These are phyloP conservation scores for Hypocryptadius cinnamomeus DNA, from an alignment of 2,113 vertebrate species.

Conservation along the genomic window DNA sequence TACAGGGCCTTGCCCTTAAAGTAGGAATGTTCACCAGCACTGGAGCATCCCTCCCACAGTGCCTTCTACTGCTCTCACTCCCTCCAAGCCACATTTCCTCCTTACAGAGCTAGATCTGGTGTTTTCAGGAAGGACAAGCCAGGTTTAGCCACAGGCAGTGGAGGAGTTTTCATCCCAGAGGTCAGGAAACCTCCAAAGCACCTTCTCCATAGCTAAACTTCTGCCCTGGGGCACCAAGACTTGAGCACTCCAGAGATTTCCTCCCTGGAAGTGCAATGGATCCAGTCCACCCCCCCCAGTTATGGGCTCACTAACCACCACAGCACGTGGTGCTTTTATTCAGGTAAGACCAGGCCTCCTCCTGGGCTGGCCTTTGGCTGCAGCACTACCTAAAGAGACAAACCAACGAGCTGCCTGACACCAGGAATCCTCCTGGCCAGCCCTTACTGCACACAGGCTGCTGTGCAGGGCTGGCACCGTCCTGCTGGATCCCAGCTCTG, in stretches of 20 bases:
- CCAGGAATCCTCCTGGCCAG: background rate
- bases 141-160: background rate
- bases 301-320: background rate
- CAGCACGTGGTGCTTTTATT: fast-evolving
- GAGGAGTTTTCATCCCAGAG: background rate
- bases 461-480: background rate
- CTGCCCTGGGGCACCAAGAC: background rate
- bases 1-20: background rate
- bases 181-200: background rate
- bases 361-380: background rate
- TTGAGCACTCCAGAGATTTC: background rate
- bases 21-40: background rate
- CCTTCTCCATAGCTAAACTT: background rate
- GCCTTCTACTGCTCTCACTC: background rate
- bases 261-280: background rate
- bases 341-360: background rate
- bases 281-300: background rate
- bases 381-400: background rate
- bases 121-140: background rate
- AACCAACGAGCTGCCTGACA: background rate
- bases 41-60: background rate
- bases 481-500: background rate
- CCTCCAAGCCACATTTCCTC: background rate
- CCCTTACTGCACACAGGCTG: background rate
- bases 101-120: background rate